Evolutionary conservation across 2,797 vertebrate genomes (phyloP).

Genomic region (Sebastes variabilis): DNA sequence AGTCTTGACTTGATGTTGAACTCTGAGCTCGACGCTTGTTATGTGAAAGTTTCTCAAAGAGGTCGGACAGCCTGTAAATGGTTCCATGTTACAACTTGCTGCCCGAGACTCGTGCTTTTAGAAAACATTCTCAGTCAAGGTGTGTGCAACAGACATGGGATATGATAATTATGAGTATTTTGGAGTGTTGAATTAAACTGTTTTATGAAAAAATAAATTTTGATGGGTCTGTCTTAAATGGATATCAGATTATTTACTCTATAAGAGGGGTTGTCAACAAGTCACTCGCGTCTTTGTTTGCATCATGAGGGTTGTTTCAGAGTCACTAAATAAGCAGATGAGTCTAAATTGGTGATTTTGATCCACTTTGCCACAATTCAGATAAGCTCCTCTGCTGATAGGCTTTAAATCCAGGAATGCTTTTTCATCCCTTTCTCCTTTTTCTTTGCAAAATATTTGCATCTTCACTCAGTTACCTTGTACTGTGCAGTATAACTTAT

Average conservation of each 20-base stretch:
- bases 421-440: conserved; percentile 26
- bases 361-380: conserved; percentile 28
- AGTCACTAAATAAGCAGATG: conserved; percentile 8
- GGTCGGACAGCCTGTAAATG: background rate
- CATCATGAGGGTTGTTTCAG: background rate
- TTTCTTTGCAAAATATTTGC: conserved; percentile 50
- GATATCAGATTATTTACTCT: background rate
- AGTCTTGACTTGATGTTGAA: background rate
- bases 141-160: background rate
- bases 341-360: background rate
- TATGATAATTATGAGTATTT: background rate
- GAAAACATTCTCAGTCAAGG: background rate
- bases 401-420: conserved; percentile 17
- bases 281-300: background rate
- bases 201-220: background rate
- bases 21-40: background rate
- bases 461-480: conserved; percentile 46
- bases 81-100: background rate
- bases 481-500: conserved; percentile 57
- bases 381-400: conserved; percentile 65
- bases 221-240: background rate
- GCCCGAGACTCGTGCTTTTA: background rate
- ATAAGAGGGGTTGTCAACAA: background rate
- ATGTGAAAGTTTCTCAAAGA: background rate
- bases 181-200: conserved; percentile 14